Evolutionary conservation across 1,140 invertebrate genomes (phyloP), one percentile per base, ranked within the genome.

Genomic region (Mylabris phalerata): DNA sequence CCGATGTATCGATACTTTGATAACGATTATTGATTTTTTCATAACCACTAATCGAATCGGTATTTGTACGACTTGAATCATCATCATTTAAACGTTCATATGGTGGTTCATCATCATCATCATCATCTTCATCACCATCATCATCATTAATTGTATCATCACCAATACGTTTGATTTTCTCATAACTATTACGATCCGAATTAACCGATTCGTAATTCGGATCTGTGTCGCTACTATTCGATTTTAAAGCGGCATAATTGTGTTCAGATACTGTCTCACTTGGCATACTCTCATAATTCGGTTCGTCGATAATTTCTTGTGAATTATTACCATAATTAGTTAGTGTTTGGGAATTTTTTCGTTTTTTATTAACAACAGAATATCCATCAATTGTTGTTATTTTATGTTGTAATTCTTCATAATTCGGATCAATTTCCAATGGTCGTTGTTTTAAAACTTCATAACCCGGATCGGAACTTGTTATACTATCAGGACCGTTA

Each of bases 231-330:
- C 86, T 89, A 4, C 82, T 84, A 1, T 81, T 83, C 3, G 80
- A 80, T 61, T 83, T 84, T 2, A 82, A 71, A 0, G 79, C 79
- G 0, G 77, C 75, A 50, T 79, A 80, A 64, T 76, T 77, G 0
- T 75, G 76, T 41, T 80, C 77, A 32, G 76, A 74, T 11, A 49
- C 13, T 2, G 55, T 52, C 51, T 80, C 78, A 61, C 83, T 81
- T 0, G 82, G 80, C 77, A 89, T 83, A 3, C 85, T 88, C 67
- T 88, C 86, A 62, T 89, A 90, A 65, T 81, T 80, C 0, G 79
- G 79, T 56, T 81, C 79, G 0, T 79, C 68, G 24, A 60, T 47
- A 9, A 56, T 19, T 48, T 67, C 57, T 38, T 50, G 50, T 9
- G 27, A 41, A 39, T 56, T 52, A 42, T 50, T 55, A 10, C 62